phyloP scores from a whole-genome alignment of 2,888 invertebrate genomes.

The Drosophila nigritarsus region DNA sequence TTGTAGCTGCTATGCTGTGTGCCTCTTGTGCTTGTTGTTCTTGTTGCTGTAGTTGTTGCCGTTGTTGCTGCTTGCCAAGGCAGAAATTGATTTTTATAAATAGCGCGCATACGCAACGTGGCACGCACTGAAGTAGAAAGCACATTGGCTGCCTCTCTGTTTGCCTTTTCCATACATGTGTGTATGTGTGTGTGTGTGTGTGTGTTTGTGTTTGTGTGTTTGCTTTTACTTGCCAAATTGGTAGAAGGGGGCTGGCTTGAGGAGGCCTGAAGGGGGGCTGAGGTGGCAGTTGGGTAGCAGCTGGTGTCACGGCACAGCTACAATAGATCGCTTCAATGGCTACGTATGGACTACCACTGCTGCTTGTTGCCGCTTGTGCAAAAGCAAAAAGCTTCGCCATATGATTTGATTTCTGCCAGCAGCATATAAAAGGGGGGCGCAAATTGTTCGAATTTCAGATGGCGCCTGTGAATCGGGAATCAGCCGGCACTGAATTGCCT shows the following conservation, averaged over 20 bases:
- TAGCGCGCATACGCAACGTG: conserved; percentile 79
- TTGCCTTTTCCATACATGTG: conserved; percentile 4
- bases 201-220: conserved; percentile 7
- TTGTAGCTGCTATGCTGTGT: conserved; percentile 30
- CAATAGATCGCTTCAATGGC: conserved; percentile 57
- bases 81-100: conserved; percentile 79
- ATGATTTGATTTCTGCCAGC: conserved; percentile 21
- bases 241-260: background rate
- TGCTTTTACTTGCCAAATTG: conserved; percentile 33
- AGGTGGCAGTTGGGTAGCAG: conserved; percentile 25
- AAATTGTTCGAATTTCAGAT: conserved; percentile 23
- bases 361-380: conserved; percentile 8
- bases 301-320: conserved; percentile 39
- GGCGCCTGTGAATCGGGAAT: conserved; percentile 9
- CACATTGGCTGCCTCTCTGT: conserved; percentile 37
- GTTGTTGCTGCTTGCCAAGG: conserved; percentile 60
- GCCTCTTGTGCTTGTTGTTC: background rate
- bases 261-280: background rate
- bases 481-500: conserved; percentile 22
- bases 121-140: conserved; percentile 75
- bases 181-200: conserved; percentile 6
- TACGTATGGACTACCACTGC: conserved; percentile 19
- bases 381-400: conserved; percentile 30
- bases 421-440: background rate
- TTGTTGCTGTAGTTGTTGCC: conserved; percentile 13